Conservation (phyloP, 2,888 invertebrate genomes). For the Trimorus sp. region DNA sequence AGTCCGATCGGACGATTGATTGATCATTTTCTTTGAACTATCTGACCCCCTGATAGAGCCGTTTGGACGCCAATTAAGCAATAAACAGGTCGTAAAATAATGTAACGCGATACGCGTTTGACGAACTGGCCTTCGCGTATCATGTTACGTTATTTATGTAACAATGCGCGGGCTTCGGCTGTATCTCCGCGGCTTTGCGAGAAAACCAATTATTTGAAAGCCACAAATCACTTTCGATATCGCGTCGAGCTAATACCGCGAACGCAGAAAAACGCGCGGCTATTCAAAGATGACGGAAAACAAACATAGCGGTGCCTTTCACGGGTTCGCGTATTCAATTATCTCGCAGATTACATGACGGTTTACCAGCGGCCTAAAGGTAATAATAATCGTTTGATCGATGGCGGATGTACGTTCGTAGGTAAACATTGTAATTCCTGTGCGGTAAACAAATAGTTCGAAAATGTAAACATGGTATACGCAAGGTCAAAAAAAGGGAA, state of each 20-base stretch:
- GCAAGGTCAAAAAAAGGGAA: no score
- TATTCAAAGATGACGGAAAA: conserved; percentile 10
- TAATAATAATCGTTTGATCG: no score
- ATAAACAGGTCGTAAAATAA: conserved; percentile 23
- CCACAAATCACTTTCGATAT: conserved; percentile 28
- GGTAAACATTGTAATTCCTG: no score
- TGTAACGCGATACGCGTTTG: conserved; percentile 27
- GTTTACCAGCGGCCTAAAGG: no score
- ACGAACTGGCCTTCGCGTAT: conserved; percentile 25
- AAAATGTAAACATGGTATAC: no score
- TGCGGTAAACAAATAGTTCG: no score
- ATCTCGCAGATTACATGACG: neutral
- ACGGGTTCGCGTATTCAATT: neutral
- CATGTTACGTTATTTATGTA: conserved; percentile 25
- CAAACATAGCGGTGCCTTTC: neutral
- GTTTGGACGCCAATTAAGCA: conserved; percentile 24
- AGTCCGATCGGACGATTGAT: neutral
- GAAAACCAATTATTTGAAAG: conserved; percentile 31
- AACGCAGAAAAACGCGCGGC: neutral
- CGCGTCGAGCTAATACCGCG: neutral
- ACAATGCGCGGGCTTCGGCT: conserved; percentile 18
- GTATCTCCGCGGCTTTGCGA: neutral
- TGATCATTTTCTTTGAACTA: neutral
- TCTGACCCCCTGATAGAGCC: conserved; percentile 12
- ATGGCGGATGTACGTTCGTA: no score